Evolutionary conservation across 2,797 vertebrate species (phyloP), one percentile per base, ranked within the genome.

Genomic region (Darevskia nairensis): DNA sequence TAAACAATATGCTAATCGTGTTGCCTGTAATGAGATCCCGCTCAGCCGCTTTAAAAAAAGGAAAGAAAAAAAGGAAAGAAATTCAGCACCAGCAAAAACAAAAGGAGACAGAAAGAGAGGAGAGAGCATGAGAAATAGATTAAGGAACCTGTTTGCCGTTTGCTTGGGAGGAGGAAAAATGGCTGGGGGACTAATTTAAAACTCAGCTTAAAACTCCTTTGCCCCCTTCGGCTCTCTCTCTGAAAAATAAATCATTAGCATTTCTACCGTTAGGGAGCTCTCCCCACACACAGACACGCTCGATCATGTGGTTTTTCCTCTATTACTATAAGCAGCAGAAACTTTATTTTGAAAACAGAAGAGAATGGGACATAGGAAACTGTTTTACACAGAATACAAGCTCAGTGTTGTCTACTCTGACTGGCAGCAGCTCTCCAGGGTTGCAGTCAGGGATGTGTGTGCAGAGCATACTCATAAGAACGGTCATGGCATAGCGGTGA

Each of bases 1-100:
- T 71, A 84, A 89, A 89, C 15, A 71, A 80, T 72, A 90, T 86
- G 76, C 87, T 86, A 80, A 80, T 79, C 75, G 10, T 68, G 68
- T 23, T 41, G 74, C 61, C 66, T 50, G 66, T 79, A 84, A 76
- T 55, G 80, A 85, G 82, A 80, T 87, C 83, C n/a, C 76, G 29
- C 80, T 83, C 25, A 29, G 68, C 29, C 1, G 8, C 6, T 29
- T 69, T 64, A 46, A 25, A 64, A 9, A 61, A 79, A 29, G 35
- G 35, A 35, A 35, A 35, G 35, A 55, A 64, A 64, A 55, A 64
- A 39, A 11, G 50, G 50, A 55, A 72, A 72, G 46, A 74, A 84
- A 75, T 39, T 39, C 46, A 69, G 27, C 66, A 27, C 27, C 27
- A 61, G 41, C 46, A 27, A 39, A 75, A 75, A 77, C 23, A 50